phyloP scores from a whole-genome alignment of 2,888 invertebrate genomes.

The Ormyrus nitidulus region DNA sequence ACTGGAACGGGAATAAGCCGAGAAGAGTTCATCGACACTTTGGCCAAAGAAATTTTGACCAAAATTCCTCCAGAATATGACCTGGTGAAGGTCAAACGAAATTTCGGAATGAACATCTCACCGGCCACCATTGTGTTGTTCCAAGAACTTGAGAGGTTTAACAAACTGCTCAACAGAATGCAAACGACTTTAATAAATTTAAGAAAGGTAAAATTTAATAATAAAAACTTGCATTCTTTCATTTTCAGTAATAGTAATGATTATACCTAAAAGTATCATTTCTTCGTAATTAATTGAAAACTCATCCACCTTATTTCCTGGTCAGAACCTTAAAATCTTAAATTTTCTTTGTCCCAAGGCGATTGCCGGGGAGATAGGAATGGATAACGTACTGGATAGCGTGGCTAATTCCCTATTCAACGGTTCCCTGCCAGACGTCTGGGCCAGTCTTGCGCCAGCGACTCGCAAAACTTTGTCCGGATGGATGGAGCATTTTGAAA shows the following conservation, averaged over 20 bases:
- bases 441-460: constrained; percentile 89
- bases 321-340: no score
- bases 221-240: no score
- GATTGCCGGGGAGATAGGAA: constrained; percentile 93
- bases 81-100: constrained; percentile 87
- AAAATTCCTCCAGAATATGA: constrained; percentile 88
- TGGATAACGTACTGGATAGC: constrained; percentile 90
- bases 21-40: constrained; percentile 89
- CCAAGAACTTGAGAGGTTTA: constrained; percentile 93
- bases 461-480: constrained; percentile 90
- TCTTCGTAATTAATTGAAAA: no score
- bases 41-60: constrained; percentile 86
- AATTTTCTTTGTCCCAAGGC: constrained; percentile 77
- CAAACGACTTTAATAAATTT: constrained; percentile 83
- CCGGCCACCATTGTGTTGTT: constrained; percentile 91
- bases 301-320: no score
- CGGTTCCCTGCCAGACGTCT: constrained; percentile 87
- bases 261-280: background rate
- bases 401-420: constrained; percentile 89
- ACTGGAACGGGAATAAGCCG: constrained; percentile 85
- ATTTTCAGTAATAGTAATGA: no score
- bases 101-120: constrained; percentile 86
- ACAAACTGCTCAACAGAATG: constrained; percentile 85
- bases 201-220: constrained; percentile 76
- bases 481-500: constrained; percentile 92